Base-by-base conservation (phyloP, 1,140 invertebrate species). In the Carposina sasakii region DNA sequence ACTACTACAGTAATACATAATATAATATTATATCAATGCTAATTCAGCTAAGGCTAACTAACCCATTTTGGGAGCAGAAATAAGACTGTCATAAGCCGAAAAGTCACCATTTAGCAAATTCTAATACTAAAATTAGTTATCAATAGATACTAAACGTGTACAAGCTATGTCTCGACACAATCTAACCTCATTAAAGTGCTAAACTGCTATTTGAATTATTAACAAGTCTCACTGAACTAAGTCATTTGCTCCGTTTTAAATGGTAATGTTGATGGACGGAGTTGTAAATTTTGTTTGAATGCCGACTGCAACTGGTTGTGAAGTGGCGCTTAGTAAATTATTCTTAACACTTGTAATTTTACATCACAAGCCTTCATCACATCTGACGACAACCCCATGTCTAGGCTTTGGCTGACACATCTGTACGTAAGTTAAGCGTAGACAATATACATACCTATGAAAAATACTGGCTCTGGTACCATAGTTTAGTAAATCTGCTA, bases 341-440 rank as follows among this genome's bases (percentile, higher is more conserved):
- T 48, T 28, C 22, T 42, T 57, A 54, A 46, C 40, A 42, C 6
- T 10, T 52, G 56, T 47, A 54, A 57, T 66, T 71, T 69, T 61
- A 53, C 63, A 65, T 73, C 42, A 71, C 65, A 71, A 73, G 51
- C 43, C 57, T 59, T 54, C 54, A 64, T 68, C 46, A 62, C n/a
- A n/a, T n/a, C n/a, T n/a, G n/a, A n/a, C n/a, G n/a, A n/a, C n/a
- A n/a, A n/a, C n/a, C n/a, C n/a, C n/a, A n/a, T n/a, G n/a, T n/a
- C n/a, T n/a, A n/a, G n/a, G n/a, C n/a, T n/a, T n/a, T n/a, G n/a
- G n/a, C n/a, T n/a, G n/a, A n/a, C n/a, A n/a, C n/a, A n/a, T n/a
- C n/a, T n/a, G n/a, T n/a, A n/a, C n/a, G n/a, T n/a, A n/a, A n/a
- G n/a, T n/a, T n/a, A n/a, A n/a, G n/a, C n/a, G n/a, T n/a, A n/a